These are phyloP conservation scores for Silurus meridionalis DNA, from an alignment of 2,113 vertebrate species.

Conservation along the genomic window DNA sequence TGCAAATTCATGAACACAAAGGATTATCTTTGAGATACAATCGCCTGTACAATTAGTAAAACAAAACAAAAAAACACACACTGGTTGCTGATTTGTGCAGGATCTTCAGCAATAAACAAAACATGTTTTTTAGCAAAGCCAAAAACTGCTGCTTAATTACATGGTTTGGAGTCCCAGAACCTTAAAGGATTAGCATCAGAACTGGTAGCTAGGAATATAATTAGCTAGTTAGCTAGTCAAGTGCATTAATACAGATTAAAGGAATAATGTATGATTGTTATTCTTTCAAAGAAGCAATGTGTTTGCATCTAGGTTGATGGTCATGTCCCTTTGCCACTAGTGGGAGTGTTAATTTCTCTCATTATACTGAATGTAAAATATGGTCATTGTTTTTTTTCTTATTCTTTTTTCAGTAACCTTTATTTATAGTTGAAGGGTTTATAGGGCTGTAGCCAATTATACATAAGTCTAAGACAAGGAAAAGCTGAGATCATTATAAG, in stretches of 20 bases:
- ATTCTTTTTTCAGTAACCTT: background rate
- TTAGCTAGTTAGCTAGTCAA: background rate
- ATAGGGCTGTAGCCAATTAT: background rate
- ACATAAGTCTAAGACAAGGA: background rate
- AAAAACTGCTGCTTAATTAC: background rate
- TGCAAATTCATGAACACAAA: slow-evolving; percentile 3
- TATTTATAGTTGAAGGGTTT: background rate
- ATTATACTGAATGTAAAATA: background rate
- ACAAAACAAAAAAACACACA: background rate
- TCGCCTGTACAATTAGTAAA: background rate
- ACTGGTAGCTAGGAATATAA: background rate
- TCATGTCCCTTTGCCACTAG: background rate
- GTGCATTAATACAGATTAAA: background rate
- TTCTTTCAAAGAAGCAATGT: background rate
- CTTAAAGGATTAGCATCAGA: background rate
- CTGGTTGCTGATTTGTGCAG: background rate
- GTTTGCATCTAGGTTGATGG: background rate
- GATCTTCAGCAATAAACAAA: background rate
- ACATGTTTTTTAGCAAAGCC: background rate
- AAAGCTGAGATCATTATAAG: background rate
- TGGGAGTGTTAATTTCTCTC: background rate
- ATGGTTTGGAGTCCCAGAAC: background rate
- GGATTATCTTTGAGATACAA: background rate
- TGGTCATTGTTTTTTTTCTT: background rate
- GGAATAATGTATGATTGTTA: background rate